Base-by-base conservation (phyloP, 2,113 vertebrate genomes). In the Mystacornis crossleyi region DNA sequence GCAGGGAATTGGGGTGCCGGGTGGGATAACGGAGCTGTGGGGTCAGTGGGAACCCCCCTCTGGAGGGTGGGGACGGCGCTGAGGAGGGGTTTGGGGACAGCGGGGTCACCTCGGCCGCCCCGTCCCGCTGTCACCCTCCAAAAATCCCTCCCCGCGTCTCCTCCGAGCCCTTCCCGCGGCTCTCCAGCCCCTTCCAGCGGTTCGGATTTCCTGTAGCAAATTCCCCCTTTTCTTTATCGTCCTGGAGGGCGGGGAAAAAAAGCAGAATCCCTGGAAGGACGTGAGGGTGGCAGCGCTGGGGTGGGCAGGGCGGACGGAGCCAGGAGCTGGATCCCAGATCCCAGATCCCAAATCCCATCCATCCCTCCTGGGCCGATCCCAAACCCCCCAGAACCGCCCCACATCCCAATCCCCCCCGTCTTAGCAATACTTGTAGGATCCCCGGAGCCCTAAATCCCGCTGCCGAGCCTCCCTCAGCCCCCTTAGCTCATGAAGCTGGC, bases 401-500 rank as follows among this genome's bases (percentile, higher is more conserved):
- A 4, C 50, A 14, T n/a, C 70, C 82, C 70, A 12, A n/a, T 9
- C n/a, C 67, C 12, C 43, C 50, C 26, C 50, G 4, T 96, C 48
- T 94, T 94, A 96, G 96, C 97, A 97, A 96, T 96, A 97, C 93
- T 42, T 19, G 70, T 91, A 67, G 92, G 88, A 97, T 90, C 92
- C 95, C 97, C 47, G 67, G 90, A 96, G 60, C 71, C 81, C 93
- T 5, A 4, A 34, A 42, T 14, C 88, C 83, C 36, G 3, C 45
- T 53, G 64, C 61, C 21, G 6, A 82, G 45, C 75, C 61, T 42
- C 93, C 74, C n/a, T 23, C 94, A 60, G 73, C 92, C 84, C 71
- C 69, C 65, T 64, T 88, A 70, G 94, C 95, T 97, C 97, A 98
- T 98, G 94, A 98, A 98, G 98, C 97, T 97, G 96, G 92, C 91